phyloP scores from a whole-genome alignment of 2,888 invertebrate genomes.

The Tetranychus piercei region DNA sequence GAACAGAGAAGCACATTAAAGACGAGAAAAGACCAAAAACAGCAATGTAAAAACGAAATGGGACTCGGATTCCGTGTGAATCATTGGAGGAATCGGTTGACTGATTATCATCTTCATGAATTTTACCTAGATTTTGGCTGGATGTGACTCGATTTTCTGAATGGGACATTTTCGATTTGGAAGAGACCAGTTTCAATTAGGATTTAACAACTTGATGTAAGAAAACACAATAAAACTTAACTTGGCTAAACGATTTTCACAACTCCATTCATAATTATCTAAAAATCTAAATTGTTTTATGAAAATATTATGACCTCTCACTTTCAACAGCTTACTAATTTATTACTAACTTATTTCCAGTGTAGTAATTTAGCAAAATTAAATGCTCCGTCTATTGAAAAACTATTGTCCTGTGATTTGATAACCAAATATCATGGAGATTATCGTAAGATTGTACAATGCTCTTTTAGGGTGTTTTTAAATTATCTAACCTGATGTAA shows the following conservation, averaged over 20 bases:
- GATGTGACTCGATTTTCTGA: background rate
- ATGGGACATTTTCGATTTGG: too few species aligned
- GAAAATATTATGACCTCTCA: background rate
- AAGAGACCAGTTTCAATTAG: too few species aligned
- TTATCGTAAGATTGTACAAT: too few species aligned
- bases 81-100: background rate
- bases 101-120: background rate
- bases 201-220: background rate
- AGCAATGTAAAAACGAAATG: background rate
- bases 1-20: background rate
- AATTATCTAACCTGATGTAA: too few species aligned
- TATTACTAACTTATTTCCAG: too few species aligned
- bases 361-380: too few species aligned
- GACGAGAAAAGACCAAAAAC: background rate
- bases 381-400: too few species aligned
- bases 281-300: background rate
- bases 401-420: too few species aligned
- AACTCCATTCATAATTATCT: background rate
- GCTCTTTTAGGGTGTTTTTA: too few species aligned
- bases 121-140: background rate
- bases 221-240: too few species aligned
- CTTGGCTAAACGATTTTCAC: background rate
- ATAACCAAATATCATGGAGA: too few species aligned
- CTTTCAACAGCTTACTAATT: background rate
- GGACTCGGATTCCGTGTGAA: background rate